Evolutionary conservation across 53 echinoderm and acorn worm genomes (phyloP), one percentile per base, ranked within the genome.

Genomic region (Paelopatides confundens): DNA sequence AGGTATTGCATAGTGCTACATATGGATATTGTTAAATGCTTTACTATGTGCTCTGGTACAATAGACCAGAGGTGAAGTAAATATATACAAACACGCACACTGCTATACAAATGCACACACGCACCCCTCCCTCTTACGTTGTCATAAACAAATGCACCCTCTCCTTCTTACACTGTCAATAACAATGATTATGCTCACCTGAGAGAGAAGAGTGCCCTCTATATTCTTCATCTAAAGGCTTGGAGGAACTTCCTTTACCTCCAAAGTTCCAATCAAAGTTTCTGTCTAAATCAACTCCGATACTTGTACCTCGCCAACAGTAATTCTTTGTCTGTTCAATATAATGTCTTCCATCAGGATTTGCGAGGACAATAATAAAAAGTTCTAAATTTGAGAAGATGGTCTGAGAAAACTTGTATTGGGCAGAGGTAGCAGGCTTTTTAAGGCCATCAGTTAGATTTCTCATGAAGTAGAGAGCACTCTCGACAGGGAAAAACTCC

Each of bases 191-290:
- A 43, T 43, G 43, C 79, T 66, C 70, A 98, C 98, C 98, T 81
- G 98, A 98, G 46, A 92, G 82, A 29, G 94, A 88, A 85, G 76
- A 84, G 18, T 83, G 85, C 13, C 98, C 98, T 87, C 95, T 86
- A 65, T 92, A 98, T 37, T 98, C 98, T 50, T 98, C 98, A 87
- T 98, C 98, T 2, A 76, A 85, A 7, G 98, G 95, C 88, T 95
- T 79, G 8, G 81, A 90, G 6, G 95, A 95, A 50, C 98, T 98
- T n/a, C 98, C 98, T 46, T 46, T 69, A 30, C 98, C 98, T n/a
- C 98, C 98, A 89, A 90, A 98, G 21, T 86, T 94, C 98, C 98
- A 98, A 39, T 94, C 92, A 92, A 98, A 95, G 47, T 95, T 98
- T 68, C 98, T 82, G 33, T 95, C 92, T 65, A 98, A 77, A 86